These are phyloP conservation scores for Larimichthys crocea DNA, from an alignment of 2,113 vertebrate genomes.

Conservation along the genomic window DNA sequence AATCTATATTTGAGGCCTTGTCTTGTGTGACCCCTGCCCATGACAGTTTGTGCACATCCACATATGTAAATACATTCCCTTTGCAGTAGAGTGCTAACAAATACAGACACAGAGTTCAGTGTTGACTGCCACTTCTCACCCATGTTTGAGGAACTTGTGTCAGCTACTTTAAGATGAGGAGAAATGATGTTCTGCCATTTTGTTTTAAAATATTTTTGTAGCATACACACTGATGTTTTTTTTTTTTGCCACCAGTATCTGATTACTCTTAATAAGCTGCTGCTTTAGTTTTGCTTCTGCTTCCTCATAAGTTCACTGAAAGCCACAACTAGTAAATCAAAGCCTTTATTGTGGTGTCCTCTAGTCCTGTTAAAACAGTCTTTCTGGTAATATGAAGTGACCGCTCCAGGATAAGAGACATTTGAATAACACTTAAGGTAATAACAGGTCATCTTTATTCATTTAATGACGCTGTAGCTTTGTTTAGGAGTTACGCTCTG, in stretches of 20 bases:
- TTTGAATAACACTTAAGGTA: not conserved
- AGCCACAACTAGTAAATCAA: not conserved
- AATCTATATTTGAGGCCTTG: not conserved
- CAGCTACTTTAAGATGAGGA: not conserved
- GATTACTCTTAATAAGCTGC: no score
- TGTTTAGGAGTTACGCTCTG: not conserved
- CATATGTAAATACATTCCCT: not conserved
- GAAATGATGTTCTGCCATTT: not conserved
- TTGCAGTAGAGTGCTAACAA: slow-evolving; percentile 10
- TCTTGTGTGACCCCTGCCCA: not conserved
- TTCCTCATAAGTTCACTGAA: slow-evolving; percentile 16
- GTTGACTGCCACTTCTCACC: slow-evolving; percentile 5
- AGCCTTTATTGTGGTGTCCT: no score
- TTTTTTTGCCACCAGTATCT: not conserved
- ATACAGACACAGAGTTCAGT: slow-evolving; percentile 4
- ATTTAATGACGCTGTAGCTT: not conserved
- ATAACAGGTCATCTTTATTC: not conserved
- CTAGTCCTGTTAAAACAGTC: not conserved
- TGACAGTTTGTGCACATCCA: not conserved
- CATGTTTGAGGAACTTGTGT: not conserved
- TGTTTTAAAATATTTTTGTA: not conserved
- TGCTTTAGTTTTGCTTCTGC: slow-evolving; percentile 39
- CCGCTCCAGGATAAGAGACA: not conserved
- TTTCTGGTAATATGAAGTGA: not conserved
- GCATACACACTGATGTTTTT: not conserved